These are phyloP conservation scores for Acanthaster planci DNA, from an alignment of 35 echinoderm and acorn worm species.

Conservation along the genomic window DNA sequence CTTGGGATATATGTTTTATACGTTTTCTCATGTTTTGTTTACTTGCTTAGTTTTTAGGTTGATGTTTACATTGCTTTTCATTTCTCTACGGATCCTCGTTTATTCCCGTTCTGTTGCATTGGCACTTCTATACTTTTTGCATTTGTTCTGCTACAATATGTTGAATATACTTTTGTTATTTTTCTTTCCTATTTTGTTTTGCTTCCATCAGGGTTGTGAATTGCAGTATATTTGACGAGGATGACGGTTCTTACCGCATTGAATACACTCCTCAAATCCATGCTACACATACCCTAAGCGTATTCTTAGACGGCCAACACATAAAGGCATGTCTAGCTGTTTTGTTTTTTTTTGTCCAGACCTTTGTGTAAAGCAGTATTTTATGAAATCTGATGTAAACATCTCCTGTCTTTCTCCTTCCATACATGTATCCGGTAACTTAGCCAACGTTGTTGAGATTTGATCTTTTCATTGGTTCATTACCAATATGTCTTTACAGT, in stretches of 20 bases:
- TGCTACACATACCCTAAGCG: conserved; percentile 50
- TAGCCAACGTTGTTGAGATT: no score
- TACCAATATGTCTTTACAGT: no score
- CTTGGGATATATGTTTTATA: no score
- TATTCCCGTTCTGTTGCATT: not conserved
- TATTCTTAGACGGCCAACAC: conserved; percentile 63
- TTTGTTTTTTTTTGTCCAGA: no score
- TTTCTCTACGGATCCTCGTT: no score
- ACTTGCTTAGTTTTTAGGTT: conserved; percentile 11
- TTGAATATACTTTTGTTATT: not conserved
- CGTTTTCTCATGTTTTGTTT: no score
- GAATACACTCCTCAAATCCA: conserved; percentile 61
- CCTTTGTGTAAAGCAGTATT: no score
- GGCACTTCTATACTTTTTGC: not conserved
- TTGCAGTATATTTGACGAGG: conserved; percentile 53
- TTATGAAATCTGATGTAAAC: no score
- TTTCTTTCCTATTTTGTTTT: conserved; percentile 5
- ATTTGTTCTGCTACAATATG: not conserved
- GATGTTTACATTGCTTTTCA: not conserved
- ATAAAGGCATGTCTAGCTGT: conserved; percentile 50
- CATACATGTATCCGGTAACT: no score
- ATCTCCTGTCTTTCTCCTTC: no score
- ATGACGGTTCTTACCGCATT: conserved; percentile 71
- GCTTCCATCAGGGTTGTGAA: conserved; percentile 16
- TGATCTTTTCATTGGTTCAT: no score